Conservation (phyloP, 1,140 invertebrate genomes). For the Hypothenemus hampei region DNA sequence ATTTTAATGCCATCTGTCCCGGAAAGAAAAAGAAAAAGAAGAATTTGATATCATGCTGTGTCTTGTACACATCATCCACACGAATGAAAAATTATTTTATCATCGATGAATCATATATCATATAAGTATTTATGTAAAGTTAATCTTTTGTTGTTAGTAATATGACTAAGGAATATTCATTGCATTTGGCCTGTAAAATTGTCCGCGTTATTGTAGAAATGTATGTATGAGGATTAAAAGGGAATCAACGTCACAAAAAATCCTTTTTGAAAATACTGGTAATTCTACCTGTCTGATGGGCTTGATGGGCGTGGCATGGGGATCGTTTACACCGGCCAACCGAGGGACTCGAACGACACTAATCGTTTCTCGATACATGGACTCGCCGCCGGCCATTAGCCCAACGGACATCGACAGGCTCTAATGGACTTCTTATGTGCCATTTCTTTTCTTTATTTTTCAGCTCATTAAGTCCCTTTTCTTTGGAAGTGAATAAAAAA, state of each 20-base stretch:
- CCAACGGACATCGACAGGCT: conserved; percentile 17
- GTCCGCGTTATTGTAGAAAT: too few species aligned
- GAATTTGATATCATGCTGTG: conserved; percentile 14
- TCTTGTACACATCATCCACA: not conserved
- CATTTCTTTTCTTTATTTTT: conserved; percentile 12
- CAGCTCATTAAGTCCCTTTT: not conserved
- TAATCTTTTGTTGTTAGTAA: too few species aligned
- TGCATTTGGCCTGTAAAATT: too few species aligned
- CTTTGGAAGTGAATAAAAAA: too few species aligned
- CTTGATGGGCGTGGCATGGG: conserved; percentile 40
- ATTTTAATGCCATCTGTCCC: conserved; percentile 16
- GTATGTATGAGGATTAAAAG: too few species aligned
- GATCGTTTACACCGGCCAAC: conserved; percentile 45
- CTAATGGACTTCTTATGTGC: conserved; percentile 28
- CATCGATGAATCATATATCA: too few species aligned
- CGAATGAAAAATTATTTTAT: too few species aligned
- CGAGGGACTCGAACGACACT: conserved; percentile 38
- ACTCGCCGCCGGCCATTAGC: conserved; percentile 35
- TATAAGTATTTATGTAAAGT: too few species aligned
- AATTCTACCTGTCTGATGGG: conserved; percentile 41
- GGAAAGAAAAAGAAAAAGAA: too few species aligned
- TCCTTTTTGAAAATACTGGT: conserved; percentile 33
- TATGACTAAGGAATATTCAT: too few species aligned
- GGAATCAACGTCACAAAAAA: not conserved
- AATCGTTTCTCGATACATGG: conserved; percentile 43